Conservation (phyloP, 2,797 vertebrate genomes). For the Pristis pectinata region DNA sequence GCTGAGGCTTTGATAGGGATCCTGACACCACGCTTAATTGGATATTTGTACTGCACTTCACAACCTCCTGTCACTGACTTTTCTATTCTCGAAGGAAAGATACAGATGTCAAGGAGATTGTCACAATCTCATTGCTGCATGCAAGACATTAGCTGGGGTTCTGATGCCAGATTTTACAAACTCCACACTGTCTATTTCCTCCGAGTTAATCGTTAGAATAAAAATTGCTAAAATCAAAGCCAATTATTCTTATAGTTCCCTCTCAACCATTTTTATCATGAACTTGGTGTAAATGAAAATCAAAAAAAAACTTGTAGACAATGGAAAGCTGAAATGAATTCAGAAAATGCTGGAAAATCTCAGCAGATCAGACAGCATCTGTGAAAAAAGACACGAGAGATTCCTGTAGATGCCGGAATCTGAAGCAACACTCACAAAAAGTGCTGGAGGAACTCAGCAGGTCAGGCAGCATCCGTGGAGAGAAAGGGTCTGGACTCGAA, state of each 20-base stretch:
- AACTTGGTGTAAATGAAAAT: not conserved
- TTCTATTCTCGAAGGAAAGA: not conserved
- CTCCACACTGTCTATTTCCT: not conserved
- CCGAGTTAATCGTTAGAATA: not conserved
- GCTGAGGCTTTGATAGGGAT: not conserved
- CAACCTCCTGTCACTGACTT: not conserved
- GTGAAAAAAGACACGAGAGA: too few species aligned
- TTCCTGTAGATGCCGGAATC: too few species aligned
- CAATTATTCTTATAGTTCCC: not conserved
- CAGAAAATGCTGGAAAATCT: too few species aligned
- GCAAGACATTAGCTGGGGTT: not conserved
- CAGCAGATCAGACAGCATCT: too few species aligned
- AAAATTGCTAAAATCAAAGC: too few species aligned
- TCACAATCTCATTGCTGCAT: not conserved
- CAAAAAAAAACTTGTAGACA: too few species aligned
- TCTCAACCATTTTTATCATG: not conserved
- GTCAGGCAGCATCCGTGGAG: too few species aligned
- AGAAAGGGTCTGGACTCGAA: too few species aligned
- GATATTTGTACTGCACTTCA: not conserved
- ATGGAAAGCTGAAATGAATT: too few species aligned
- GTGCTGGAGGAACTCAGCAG: too few species aligned
- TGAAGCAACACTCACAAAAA: too few species aligned
- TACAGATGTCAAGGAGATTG: not conserved
- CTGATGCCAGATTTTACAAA: not conserved
- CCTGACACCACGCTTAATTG: slow-evolving; percentile 5